phyloP scores from a whole-genome alignment of 2,797 vertebrate genomes.

The Acanthurus tractus region DNA sequence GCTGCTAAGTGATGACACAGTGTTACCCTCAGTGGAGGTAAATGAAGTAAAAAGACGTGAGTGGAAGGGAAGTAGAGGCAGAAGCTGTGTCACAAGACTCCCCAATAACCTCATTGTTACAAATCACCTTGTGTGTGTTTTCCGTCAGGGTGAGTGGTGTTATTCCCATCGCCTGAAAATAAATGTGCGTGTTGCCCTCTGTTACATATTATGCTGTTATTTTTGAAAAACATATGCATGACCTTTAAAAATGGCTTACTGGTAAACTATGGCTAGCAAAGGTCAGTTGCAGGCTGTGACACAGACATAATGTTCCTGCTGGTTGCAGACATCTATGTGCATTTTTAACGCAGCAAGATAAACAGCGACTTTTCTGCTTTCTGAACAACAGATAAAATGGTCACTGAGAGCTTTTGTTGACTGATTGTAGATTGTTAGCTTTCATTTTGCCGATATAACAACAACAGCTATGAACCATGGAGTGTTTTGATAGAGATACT shows the following conservation, averaged over 20 bases:
- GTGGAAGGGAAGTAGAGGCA: slow-evolving; percentile 5
- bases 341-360: slow-evolving; percentile 18
- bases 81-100: slow-evolving; percentile 27
- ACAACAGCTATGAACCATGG: slow-evolving; percentile 26
- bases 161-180: slow-evolving; percentile 21
- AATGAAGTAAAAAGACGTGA: slow-evolving; percentile 30
- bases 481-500: slow-evolving; percentile 8
- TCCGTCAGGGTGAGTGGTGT: slow-evolving; percentile 20
- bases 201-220: slow-evolving; percentile 19
- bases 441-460: slow-evolving; percentile 17
- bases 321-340: background rate
- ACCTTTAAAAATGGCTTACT: slow-evolving; percentile 51
- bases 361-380: slow-evolving; percentile 5
- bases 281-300: slow-evolving; percentile 43
- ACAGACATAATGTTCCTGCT: slow-evolving; percentile 18
- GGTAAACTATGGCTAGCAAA: slow-evolving; percentile 46
- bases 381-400: slow-evolving; percentile 2
- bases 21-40: slow-evolving; percentile 18
- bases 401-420: background rate
- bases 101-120: slow-evolving; percentile 44
- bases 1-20: slow-evolving; percentile 59
- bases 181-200: slow-evolving; percentile 17
- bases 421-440: slow-evolving; percentile 20
- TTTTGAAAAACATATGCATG: slow-evolving; percentile 28
- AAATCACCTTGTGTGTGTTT: slow-evolving; percentile 45